phyloP scores from a whole-genome alignment of 2,113 vertebrate species.

The Brachypteracias leptosomus region DNA sequence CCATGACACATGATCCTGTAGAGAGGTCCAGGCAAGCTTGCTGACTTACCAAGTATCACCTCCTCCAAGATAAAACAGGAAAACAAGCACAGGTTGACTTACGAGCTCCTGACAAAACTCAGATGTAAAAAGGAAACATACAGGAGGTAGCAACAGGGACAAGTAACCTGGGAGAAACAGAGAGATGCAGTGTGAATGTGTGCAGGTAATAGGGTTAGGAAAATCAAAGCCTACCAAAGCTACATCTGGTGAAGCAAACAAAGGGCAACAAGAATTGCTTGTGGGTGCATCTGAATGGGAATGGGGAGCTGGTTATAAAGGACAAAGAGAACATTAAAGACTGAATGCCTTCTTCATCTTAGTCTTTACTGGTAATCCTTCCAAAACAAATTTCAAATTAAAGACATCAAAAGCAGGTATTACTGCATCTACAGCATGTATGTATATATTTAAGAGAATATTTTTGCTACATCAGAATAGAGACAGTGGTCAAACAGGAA shows the following conservation, averaged over 20 bases:
- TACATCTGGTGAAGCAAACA: not conserved
- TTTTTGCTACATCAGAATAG: not conserved
- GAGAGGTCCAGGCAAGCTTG: fast-evolving
- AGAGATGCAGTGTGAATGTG: not conserved
- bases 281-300: not conserved
- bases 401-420: not conserved
- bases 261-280: not conserved
- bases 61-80: not conserved
- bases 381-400: not conserved
- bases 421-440: not conserved
- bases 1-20: fast-evolving
- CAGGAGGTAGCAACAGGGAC: not conserved
- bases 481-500: not conserved
- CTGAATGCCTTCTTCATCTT: not conserved
- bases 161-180: not conserved
- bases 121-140: not conserved
- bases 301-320: not conserved
- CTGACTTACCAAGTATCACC: not conserved
- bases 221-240: not conserved
- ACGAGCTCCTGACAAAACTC: not conserved
- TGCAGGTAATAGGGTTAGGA: not conserved
- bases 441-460: not conserved
- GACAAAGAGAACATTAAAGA: not conserved
- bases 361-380: not conserved
- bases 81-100: not conserved